Percentiles rank a stretch among this genome's conserved stretches.
Evolutionary conservation across 2,888 invertebrate species (phyloP).

Genomic region (Hesperia comma): DNA sequence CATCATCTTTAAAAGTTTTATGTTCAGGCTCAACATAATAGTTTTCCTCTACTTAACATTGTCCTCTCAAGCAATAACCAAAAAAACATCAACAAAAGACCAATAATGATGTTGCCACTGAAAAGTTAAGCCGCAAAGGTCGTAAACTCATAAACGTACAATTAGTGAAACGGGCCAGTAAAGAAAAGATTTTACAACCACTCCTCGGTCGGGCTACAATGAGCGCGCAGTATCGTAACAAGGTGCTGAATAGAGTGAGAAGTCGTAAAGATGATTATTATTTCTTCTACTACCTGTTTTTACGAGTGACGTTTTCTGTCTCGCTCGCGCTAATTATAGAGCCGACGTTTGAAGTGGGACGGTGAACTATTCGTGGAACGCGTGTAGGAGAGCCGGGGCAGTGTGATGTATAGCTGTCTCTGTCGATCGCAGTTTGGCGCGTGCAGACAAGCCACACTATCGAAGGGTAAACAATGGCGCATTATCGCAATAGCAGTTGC

Average conservation of each 20-base stretch:
- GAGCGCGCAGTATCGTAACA: slow-evolving; percentile 84
- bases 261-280: slow-evolving; percentile 85
- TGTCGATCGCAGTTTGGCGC: slow-evolving; percentile 73
- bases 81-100: slow-evolving; percentile 66
- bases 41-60: neutral
- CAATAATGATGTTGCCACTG: slow-evolving; percentile 72
- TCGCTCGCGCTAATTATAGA: slow-evolving; percentile 56
- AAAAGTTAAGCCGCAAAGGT: slow-evolving; percentile 79
- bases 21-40: neutral
- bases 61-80: slow-evolving; percentile 41
- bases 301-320: slow-evolving; percentile 72
- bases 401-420: slow-evolving; percentile 63
- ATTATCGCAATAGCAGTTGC: slow-evolving; percentile 81
- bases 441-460: slow-evolving; percentile 81
- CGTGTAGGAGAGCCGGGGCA: slow-evolving; percentile 59
- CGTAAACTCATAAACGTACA: slow-evolving; percentile 84
- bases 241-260: slow-evolving; percentile 85
- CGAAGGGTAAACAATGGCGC: slow-evolving; percentile 84
- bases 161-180: slow-evolving; percentile 83
- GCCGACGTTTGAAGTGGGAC: slow-evolving; percentile 62
- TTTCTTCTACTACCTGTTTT: slow-evolving; percentile 85
- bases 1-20: neutral
- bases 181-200: slow-evolving; percentile 84
- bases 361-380: slow-evolving; percentile 61
- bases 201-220: slow-evolving; percentile 80